Evolutionary conservation across 2,888 invertebrate genomes (phyloP).

Genomic region (Sisyra nigra): DNA sequence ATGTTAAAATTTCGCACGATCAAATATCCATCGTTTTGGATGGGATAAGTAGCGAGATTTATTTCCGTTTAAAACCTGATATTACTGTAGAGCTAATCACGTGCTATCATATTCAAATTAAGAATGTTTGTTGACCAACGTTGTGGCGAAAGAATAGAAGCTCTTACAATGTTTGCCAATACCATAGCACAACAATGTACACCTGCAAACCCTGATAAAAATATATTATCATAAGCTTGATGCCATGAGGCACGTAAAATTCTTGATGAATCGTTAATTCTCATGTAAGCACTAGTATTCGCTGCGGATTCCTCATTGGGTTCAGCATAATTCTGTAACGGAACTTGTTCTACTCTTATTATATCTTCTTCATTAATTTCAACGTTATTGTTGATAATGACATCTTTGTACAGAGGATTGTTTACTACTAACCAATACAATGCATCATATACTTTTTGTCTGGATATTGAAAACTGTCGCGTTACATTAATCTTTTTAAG

Average conservation of each 20-base stretch:
- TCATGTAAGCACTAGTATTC: neutral
- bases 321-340: neutral
- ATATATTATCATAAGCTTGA: constrained; percentile 15
- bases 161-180: constrained; percentile 13
- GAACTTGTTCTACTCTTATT: constrained; percentile 7
- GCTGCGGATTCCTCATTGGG: neutral
- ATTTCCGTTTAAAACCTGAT: neutral
- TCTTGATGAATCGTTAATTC: constrained; percentile 4
- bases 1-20: constrained; percentile 8
- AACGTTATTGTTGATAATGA: constrained; percentile 7
- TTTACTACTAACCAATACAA: constrained; percentile 8
- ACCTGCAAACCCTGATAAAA: constrained; percentile 14
- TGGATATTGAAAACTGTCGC: constrained; percentile 5
- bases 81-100: constrained; percentile 12
- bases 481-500: constrained; percentile 1
- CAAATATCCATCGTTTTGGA: constrained; percentile 6
- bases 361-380: constrained; percentile 3
- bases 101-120: constrained; percentile 13
- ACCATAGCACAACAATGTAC: constrained; percentile 16
- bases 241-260: constrained; percentile 17
- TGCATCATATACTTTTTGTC: constrained; percentile 5
- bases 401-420: constrained; percentile 11
- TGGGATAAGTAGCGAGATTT: neutral
- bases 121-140: constrained; percentile 12
- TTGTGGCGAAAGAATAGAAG: constrained; percentile 5